Conservation (phyloP, 2,888 invertebrate genomes). For the Drosophila histrio region DNA sequence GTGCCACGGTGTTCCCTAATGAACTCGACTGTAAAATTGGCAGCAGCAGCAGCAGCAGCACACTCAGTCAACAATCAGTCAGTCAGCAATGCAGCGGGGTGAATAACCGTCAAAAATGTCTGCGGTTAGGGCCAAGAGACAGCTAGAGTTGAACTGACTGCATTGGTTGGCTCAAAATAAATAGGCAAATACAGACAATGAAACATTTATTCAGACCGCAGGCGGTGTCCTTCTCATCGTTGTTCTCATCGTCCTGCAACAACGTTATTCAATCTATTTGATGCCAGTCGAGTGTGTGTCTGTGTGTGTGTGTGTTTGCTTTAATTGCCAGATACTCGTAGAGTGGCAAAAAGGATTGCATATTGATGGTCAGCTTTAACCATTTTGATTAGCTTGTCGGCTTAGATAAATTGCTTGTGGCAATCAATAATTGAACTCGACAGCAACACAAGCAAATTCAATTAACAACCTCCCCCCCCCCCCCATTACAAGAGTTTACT, state of each 20-base stretch:
- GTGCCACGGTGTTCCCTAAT: constrained; percentile 42
- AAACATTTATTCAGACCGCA: constrained; percentile 50
- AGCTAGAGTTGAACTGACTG: constrained; percentile 30
- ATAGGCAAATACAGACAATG: constrained; percentile 68
- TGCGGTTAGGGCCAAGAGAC: constrained; percentile 50
- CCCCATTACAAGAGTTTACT: too few species aligned
- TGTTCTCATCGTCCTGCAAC: constrained; percentile 19
- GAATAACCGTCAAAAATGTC: constrained; percentile 51
- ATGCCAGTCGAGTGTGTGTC: constrained; percentile 37
- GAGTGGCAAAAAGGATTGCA: constrained; percentile 44
- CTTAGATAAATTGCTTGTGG: constrained; percentile 65
- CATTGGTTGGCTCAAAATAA: constrained; percentile 51
- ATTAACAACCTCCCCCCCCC: constrained; percentile 50
- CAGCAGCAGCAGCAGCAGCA: too few species aligned
- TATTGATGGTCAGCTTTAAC: constrained; percentile 14
- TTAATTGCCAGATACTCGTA: constrained; percentile 53
- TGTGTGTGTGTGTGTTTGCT: constrained; percentile 29
- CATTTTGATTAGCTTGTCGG: constrained; percentile 65
- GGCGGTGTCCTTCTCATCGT: constrained; percentile 7
- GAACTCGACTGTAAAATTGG: constrained; percentile 69
- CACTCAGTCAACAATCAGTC: constrained; percentile 44
- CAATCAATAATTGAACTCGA: constrained; percentile 53
- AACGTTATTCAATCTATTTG: constrained; percentile 70
- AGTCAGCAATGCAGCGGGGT: not conserved
- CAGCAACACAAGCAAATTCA: constrained; percentile 48